Evolutionary conservation across 2,113 vertebrate species (phyloP), one percentile per base, ranked within the genome.

Genomic region (Regulus satrapa): DNA sequence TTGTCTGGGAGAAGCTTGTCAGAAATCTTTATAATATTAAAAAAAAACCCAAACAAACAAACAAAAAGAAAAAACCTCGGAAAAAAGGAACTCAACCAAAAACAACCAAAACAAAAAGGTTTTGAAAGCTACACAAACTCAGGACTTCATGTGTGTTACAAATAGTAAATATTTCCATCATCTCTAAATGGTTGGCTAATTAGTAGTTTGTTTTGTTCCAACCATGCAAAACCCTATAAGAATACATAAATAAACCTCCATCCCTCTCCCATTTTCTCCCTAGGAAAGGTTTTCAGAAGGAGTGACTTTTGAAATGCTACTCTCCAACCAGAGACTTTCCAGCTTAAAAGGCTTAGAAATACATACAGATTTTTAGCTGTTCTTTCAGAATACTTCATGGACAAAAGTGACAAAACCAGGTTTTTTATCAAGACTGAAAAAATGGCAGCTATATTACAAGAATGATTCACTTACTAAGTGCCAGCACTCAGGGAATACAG

Each of bases 241-340:
- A 67, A 59, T 31, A 40, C 1, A 4, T 12, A 75, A 55, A 3
- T 19, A 5, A 52, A 2, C 4, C 24, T 14, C 6, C 23, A 18
- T 61, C 49, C 38, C 19, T n/a, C 23, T 76, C 45, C 19, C 7
- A 29, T 54, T 54, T 78, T 63, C 19, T 58, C 17, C 20, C 46
- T 18, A 8, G 9, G 23, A 5, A 21, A 67, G 25, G 7, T 74
- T 78, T 58, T 41, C 34, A 51, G 34, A 73, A 85, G 18, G 38
- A 56, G 12, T 68, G 28, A 32, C 2, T 77, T n/a, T 46, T 85
- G 34, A 58, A 9, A 63, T 0, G 0, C 16, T 51, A 34, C 18
- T 26, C 9, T 74, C 14, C 59, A 85, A 12, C 6, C 2, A 54
- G 19, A 74, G 21, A 8, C 7, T 74, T 81, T 40, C 34, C 26